Conservation (phyloP, 2,888 invertebrate genomes). For the Globia sparganii region DNA sequence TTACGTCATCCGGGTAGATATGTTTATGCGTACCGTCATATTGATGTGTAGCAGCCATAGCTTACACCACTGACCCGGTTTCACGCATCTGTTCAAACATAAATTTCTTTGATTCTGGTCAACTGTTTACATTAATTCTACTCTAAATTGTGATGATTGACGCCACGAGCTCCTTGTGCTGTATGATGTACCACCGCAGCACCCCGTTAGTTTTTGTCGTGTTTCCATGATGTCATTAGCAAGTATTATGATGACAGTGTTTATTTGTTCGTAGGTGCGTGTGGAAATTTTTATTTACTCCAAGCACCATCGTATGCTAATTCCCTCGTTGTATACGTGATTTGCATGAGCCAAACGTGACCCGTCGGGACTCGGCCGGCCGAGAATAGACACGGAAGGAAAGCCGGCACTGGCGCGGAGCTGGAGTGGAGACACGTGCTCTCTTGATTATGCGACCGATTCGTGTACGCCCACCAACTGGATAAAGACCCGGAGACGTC, state of each 20-base stretch:
- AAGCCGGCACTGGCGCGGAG: slow-evolving; percentile 81
- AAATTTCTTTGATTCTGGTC: slow-evolving; percentile 76
- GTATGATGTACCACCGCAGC: slow-evolving; percentile 41
- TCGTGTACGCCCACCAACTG: slow-evolving; percentile 65
- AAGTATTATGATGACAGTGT: slow-evolving; percentile 65
- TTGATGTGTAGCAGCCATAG: slow-evolving; percentile 82
- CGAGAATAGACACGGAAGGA: slow-evolving; percentile 89
- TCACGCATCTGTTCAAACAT: slow-evolving; percentile 83
- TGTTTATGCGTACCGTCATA: slow-evolving; percentile 82
- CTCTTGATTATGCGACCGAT: slow-evolving; percentile 73
- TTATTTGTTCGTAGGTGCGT: slow-evolving; percentile 68
- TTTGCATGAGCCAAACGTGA: slow-evolving; percentile 85
- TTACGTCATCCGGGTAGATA: slow-evolving; percentile 83
- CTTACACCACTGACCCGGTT: slow-evolving; percentile 87
- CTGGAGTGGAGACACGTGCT: slow-evolving; percentile 84
- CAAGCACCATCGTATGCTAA: slow-evolving; percentile 79
- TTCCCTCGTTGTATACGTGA: slow-evolving; percentile 83
- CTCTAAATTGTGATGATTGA: slow-evolving; percentile 65
- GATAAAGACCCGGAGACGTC: slow-evolving; percentile 66
- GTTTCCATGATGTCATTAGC: slow-evolving; percentile 69
- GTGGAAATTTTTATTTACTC: slow-evolving; percentile 74
- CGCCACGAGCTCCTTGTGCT: slow-evolving; percentile 39
- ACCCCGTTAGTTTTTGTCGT: slow-evolving; percentile 60
- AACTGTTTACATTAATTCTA: slow-evolving; percentile 65
- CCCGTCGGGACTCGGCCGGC: slow-evolving; percentile 79